Conservation (phyloP, 2,113 vertebrate genomes). For the Cisticola juncidis region DNA sequence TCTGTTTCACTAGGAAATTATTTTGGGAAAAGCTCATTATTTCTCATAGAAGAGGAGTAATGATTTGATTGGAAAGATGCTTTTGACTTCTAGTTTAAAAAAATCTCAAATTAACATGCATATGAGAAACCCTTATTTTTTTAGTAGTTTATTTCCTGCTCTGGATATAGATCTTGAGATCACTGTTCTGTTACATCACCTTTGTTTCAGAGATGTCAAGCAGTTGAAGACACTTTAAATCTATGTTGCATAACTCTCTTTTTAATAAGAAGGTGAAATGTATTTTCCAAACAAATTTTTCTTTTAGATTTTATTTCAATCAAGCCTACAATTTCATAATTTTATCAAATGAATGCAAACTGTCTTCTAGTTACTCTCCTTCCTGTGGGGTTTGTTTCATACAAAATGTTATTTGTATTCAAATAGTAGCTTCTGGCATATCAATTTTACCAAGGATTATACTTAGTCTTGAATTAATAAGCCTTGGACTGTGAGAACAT, state of each 20-base stretch:
- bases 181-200: not conserved
- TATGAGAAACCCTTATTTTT: not conserved
- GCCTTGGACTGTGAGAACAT: not conserved
- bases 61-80: not conserved
- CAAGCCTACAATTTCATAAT: not conserved
- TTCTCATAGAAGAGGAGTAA: not conserved
- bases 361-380: not conserved
- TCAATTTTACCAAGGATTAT: slow-evolving; percentile 5
- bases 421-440: not conserved
- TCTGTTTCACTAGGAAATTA: not conserved
- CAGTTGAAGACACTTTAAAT: not conserved
- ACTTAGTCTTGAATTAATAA: not conserved
- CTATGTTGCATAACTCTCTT: not conserved
- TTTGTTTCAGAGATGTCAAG: not conserved
- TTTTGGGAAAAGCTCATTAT: not conserved
- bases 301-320: slow-evolving; percentile 1
- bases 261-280: not conserved
- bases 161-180: not conserved
- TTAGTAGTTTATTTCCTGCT: not conserved
- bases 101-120: not conserved
- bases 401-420: not conserved
- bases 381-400: not conserved
- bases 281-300: not conserved
- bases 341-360: not conserved
- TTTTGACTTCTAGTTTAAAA: not conserved